These are phyloP conservation scores for Theristus sp. DNA, from an alignment of 2,888 invertebrate genomes.

Conservation along the genomic window DNA sequence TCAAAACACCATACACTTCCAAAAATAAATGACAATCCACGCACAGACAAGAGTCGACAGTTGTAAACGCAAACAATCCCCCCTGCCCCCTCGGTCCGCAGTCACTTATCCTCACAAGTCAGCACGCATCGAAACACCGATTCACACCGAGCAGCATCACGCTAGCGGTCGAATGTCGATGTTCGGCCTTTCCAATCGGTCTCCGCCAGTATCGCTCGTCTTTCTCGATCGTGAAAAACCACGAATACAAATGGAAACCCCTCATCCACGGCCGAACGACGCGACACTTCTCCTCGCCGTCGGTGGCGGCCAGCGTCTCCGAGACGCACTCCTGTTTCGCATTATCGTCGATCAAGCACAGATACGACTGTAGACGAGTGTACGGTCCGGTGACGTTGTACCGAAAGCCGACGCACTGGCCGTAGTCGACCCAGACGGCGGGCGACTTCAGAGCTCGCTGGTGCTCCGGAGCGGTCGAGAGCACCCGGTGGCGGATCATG, in stretches of 20 bases:
- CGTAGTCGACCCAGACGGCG: slow-evolving; percentile 18
- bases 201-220: not conserved
- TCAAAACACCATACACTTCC: too few relatives aligned
- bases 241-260: slow-evolving; percentile 7
- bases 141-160: not conserved
- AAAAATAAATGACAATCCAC: too few relatives aligned
- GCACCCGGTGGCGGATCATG: not conserved
- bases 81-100: too few relatives aligned
- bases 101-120: too few relatives aligned
- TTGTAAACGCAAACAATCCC: too few relatives aligned
- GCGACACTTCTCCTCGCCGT: slow-evolving; percentile 7
- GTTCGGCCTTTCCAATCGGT: not conserved
- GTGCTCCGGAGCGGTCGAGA: not conserved
- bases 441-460: slow-evolving; percentile 15
- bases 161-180: not conserved
- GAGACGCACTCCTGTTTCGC: not conserved
- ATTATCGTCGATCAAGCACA: not conserved
- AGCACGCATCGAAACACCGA: not conserved
- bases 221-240: slow-evolving; percentile 9
- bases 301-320: not conserved
- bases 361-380: not conserved
- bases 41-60: too few relatives aligned
- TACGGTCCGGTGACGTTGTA: slow-evolving; percentile 6
- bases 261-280: slow-evolving; percentile 8
- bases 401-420: slow-evolving; percentile 20